phyloP scores from a whole-genome alignment of 2,797 vertebrate species.

The Platalea minor region DNA sequence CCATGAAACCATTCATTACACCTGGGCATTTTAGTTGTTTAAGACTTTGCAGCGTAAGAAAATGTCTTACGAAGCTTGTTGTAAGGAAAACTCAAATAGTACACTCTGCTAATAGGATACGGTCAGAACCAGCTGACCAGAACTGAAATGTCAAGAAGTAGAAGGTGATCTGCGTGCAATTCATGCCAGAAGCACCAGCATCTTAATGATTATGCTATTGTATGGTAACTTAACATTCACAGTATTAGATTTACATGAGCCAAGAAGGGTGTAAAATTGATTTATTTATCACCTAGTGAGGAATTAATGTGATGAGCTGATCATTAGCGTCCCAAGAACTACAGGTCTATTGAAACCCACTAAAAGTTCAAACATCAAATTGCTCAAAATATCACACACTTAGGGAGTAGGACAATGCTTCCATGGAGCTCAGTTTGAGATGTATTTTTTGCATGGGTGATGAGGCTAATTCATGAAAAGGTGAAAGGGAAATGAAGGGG shows the following conservation, averaged over 20 bases:
- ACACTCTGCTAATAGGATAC: background rate
- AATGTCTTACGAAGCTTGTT: background rate
- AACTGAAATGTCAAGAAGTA: background rate
- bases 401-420: fast-evolving
- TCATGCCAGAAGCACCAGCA: background rate
- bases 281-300: background rate
- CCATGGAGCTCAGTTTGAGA: background rate
- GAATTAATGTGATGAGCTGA: background rate
- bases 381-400: background rate
- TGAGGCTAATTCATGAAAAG: background rate
- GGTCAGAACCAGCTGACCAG: background rate
- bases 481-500: background rate
- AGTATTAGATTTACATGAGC: background rate
- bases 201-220: background rate
- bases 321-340: background rate
- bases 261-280: background rate
- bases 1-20: background rate
- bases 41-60: background rate
- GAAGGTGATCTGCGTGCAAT: background rate
- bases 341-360: background rate
- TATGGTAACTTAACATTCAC: background rate
- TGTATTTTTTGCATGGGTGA: fast-evolving
- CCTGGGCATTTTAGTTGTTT: background rate
- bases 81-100: background rate
- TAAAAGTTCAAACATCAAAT: background rate